These are phyloP conservation scores for Meiosimyza platycephala DNA, from an alignment of 2,888 invertebrate species.

Conservation along the genomic window DNA sequence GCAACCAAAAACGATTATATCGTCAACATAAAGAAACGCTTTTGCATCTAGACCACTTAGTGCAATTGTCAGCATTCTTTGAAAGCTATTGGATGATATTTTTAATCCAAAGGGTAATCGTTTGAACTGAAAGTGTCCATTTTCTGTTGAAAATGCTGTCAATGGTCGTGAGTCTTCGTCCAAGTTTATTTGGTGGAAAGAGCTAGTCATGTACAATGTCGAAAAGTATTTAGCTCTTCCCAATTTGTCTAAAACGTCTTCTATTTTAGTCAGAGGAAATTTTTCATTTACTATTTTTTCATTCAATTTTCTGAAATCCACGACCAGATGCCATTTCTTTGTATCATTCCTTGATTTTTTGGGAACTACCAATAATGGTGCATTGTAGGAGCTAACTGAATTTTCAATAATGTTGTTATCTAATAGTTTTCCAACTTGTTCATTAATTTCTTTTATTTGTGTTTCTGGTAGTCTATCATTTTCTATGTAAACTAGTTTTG, in stretches of 20 bases:
- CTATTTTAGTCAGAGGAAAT: too few relatives aligned
- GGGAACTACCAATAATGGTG: conserved; percentile 38
- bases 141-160: conserved; percentile 40
- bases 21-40: conserved; percentile 43
- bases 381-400: conserved; percentile 40
- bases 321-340: too few relatives aligned
- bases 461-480: background rate
- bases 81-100: conserved; percentile 41
- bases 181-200: conserved; percentile 41
- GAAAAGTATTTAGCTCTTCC: conserved; percentile 31
- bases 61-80: conserved; percentile 45
- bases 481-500: background rate
- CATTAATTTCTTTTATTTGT: too few relatives aligned
- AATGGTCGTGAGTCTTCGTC: conserved; percentile 37
- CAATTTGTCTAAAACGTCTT: too few relatives aligned
- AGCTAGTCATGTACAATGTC: conserved; percentile 40
- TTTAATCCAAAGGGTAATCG: conserved; percentile 43
- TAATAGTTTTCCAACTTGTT: conserved; percentile 3
- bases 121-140: conserved; percentile 43
- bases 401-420: conserved; percentile 36
- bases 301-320: too few relatives aligned
- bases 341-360: conserved; percentile 20
- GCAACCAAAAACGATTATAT: conserved; percentile 44
- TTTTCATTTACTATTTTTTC: too few relatives aligned
- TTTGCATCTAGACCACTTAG: conserved; percentile 33